Conservation (phyloP, 2,797 vertebrate genomes). For the Cottoperca gobio region DNA sequence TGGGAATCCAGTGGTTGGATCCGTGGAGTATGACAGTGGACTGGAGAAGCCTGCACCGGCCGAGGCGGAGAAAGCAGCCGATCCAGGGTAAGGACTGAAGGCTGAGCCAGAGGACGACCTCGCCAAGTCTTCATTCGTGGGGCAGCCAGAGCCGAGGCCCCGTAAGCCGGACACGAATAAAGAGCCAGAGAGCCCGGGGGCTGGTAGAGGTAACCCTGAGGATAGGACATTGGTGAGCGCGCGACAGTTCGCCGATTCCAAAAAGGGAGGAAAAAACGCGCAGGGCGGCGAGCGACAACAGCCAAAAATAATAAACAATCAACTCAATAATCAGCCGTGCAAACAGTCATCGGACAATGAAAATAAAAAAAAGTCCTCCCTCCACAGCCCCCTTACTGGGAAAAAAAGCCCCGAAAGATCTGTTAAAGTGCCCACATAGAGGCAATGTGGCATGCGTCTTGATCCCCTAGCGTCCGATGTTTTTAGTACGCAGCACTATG, state of each 20-base stretch:
- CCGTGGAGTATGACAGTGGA: conserved; percentile 94
- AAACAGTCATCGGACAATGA: conserved; percentile 78
- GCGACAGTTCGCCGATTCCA: conserved; percentile 75
- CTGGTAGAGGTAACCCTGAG: conserved; percentile 99
- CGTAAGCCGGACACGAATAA: conserved; percentile 96
- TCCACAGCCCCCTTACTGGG: conserved; percentile 79
- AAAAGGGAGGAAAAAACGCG: conserved; percentile 61
- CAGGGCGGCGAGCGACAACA: conserved; percentile 58
- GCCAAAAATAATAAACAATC: conserved; percentile 76
- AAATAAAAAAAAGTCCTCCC: conserved; percentile 78
- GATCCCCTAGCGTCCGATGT: conserved; percentile 92
- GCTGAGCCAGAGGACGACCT: conserved; percentile 93
- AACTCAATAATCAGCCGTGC: conserved; percentile 76
- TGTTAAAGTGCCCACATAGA: conserved; percentile 88
- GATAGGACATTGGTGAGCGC: conserved; percentile 95
- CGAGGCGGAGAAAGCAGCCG: conserved; percentile 95
- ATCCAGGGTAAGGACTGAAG: conserved; percentile 97
- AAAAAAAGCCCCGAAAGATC: conserved; percentile 81
- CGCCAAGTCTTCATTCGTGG: conserved; percentile 95
- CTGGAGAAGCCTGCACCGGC: conserved; percentile 93
- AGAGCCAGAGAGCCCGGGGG: conserved; percentile 98
- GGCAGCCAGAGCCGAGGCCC: conserved; percentile 93
- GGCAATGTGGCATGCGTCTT: conserved; percentile 85
- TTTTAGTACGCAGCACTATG: conserved; percentile 90
- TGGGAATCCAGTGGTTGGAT: conserved; percentile 94